Conservation (phyloP, 2,113 vertebrate genomes). For the Rhegmatorhina hoffmannsi region DNA sequence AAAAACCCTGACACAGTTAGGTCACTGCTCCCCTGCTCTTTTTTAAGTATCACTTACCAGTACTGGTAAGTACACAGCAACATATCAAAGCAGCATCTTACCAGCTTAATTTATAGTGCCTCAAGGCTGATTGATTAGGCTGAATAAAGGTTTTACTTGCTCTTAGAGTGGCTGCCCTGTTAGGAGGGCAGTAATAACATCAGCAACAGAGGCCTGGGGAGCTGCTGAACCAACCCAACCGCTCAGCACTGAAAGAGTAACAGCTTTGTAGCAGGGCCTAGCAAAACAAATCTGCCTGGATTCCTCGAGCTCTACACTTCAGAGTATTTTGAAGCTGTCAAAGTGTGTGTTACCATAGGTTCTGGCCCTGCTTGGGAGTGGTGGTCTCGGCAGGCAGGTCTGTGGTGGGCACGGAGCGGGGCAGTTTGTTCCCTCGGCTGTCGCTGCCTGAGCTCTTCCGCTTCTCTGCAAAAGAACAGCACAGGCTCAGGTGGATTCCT, state of each 20-base stretch:
- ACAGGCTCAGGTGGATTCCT: background rate
- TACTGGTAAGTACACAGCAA: background rate
- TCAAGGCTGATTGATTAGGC: background rate
- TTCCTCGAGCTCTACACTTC: background rate
- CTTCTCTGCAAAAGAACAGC: conserved; percentile 65
- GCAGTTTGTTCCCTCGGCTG: conserved; percentile 72
- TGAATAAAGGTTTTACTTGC: background rate
- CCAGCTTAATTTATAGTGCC: background rate
- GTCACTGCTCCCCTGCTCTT: background rate
- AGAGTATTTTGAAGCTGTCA: background rate
- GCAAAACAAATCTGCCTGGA: background rate
- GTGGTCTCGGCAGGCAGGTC: conserved; percentile 87
- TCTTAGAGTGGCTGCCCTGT: background rate
- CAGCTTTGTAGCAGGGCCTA: background rate
- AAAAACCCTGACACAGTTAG: background rate
- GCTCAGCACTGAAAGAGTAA: background rate
- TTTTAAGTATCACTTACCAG: background rate
- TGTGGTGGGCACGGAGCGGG: conserved; percentile 56
- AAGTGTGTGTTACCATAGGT: conserved; percentile 84
- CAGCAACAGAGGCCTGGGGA: background rate
- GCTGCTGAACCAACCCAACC: background rate
- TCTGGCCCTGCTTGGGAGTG: conserved; percentile 93
- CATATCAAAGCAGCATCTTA: background rate
- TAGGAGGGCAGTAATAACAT: background rate
- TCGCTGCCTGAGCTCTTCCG: conserved; percentile 77